A percentile compares a stretch with the other conserved stretches of the same genome.
These are phyloP conservation scores for Lasioglossum malachurum DNA, from an alignment of 2,888 invertebrate species.

Conservation along the genomic window DNA sequence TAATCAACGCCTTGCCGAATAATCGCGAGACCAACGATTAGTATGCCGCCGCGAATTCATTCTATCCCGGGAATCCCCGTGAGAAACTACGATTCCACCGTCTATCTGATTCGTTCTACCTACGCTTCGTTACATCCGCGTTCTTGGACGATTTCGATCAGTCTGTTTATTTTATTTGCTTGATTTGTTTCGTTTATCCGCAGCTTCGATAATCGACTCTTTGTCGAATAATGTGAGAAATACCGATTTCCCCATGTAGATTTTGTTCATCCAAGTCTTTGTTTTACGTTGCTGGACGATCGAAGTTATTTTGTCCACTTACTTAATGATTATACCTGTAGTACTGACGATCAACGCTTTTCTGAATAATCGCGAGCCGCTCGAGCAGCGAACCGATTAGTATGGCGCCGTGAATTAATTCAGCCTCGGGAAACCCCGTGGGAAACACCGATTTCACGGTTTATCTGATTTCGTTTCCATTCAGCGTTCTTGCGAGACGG, in stretches of 20 bases:
- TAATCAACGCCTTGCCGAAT: conserved; percentile 30
- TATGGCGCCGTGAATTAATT: conserved; percentile 65
- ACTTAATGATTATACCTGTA: neutral
- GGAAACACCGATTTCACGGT: conserved; percentile 52
- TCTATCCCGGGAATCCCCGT: conserved; percentile 9
- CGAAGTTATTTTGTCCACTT: neutral
- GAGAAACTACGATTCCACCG: neutral
- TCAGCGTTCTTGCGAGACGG: neutral
- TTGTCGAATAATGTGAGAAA: too few species aligned
- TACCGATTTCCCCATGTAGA: too few species aligned
- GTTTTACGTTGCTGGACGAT: neutral
- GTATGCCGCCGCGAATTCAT: conserved; percentile 64
- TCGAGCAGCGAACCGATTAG: conserved; percentile 62
- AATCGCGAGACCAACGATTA: conserved; percentile 55
- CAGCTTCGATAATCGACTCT: too few species aligned
- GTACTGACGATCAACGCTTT: conserved; percentile 41
- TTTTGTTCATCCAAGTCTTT: neutral
- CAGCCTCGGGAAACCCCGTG: conserved; percentile 50
- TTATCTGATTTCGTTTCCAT: conserved; percentile 49
- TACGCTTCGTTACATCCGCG: neutral
- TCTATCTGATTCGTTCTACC: neutral
- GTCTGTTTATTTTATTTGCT: neutral
- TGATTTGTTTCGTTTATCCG: neutral
- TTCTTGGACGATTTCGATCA: neutral
- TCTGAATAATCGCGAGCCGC: neutral